These are phyloP conservation scores for Hydractinia echinata DNA, from an alignment of 30 jellyfish, hydroid and myxozoan genomes.

Conservation along the genomic window DNA sequence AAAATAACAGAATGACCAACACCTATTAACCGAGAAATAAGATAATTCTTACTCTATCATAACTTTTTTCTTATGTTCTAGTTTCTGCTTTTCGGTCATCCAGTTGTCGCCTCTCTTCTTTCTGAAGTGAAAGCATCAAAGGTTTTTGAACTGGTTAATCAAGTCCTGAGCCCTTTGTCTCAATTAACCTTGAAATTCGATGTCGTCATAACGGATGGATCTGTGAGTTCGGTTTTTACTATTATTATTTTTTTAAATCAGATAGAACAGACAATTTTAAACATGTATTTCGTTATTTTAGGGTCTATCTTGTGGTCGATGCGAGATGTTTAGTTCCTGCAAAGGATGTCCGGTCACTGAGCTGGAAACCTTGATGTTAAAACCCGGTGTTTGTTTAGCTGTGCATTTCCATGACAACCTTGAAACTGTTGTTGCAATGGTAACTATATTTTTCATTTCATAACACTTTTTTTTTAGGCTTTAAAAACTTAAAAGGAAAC, in stretches of 20 bases:
- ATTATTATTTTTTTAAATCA: background rate
- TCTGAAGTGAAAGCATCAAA: constrained; percentile 32
- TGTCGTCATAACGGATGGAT: constrained; percentile 17
- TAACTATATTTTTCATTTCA: background rate
- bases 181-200: constrained; percentile 17
- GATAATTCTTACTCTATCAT: background rate
- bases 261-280: background rate
- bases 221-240: background rate
- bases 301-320: constrained; percentile 67
- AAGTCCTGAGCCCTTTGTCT: constrained; percentile 16
- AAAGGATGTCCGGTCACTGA: constrained; percentile 48
- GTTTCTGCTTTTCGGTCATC: constrained; percentile 65
- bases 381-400: constrained; percentile 72
- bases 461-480: background rate
- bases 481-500: too few species aligned
- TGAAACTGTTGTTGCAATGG: constrained; percentile 30
- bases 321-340: constrained; percentile 56
- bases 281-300: constrained; percentile 1
- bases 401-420: constrained; percentile 44
- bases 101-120: constrained; percentile 40
- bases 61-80: background rate
- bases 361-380: constrained; percentile 36
- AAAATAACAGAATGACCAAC: too few species aligned
- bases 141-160: constrained; percentile 28
- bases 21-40: too few species aligned